A percentile compares a stretch with the other conserved stretches of the same genome.
Conservation (phyloP, 2,888 invertebrate species). For the Abrostola tripartita region DNA sequence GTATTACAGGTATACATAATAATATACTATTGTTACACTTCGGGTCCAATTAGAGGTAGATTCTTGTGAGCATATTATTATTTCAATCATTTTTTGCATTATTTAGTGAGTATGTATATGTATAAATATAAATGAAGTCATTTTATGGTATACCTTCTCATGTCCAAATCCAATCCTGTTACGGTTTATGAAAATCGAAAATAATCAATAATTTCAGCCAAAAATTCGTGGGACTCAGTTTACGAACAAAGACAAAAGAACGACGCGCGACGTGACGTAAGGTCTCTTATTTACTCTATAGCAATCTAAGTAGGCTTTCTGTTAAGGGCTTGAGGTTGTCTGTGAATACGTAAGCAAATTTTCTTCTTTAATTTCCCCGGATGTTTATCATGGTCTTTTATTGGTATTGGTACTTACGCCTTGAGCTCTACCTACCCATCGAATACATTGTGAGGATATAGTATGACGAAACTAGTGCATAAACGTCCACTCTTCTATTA, state of each 20-base stretch:
- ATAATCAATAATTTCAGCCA: too few relatives aligned
- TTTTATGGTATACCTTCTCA: too few relatives aligned
- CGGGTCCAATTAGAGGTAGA: neutral
- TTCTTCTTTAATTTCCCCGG: neutral
- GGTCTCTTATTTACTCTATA: neutral
- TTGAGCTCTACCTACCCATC: neutral
- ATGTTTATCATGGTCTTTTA: neutral
- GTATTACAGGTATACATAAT: neutral
- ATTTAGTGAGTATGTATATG: too few relatives aligned
- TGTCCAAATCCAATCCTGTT: too few relatives aligned
- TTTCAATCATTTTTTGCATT: too few relatives aligned
- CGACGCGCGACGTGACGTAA: neutral
- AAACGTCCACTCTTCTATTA: conserved; percentile 10
- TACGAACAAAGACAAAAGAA: neutral
- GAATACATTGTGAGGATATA: neutral
- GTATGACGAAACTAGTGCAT: neutral
- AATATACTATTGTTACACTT: neutral
- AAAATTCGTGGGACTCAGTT: too few relatives aligned
- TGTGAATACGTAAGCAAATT: neutral
- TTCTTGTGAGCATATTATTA: neutral
- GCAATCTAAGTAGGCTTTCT: neutral
- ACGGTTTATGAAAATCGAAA: too few relatives aligned
- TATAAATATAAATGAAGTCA: too few relatives aligned
- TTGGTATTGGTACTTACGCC: neutral
- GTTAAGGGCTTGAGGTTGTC: neutral